Conservation (phyloP, 1,140 invertebrate genomes). For the Drosophila orena region DNA sequence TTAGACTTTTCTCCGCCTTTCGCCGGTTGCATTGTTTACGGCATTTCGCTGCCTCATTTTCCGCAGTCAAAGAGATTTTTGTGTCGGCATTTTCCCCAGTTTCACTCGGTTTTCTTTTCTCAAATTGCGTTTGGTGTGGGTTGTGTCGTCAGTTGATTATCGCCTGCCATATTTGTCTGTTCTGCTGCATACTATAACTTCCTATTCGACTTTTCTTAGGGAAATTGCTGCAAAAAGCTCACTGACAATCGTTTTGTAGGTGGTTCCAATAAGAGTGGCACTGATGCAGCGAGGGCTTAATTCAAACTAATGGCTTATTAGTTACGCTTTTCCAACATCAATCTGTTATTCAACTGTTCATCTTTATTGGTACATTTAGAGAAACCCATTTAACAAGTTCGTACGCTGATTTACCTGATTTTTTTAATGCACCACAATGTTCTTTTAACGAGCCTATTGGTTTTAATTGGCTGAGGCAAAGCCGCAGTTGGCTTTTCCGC, state of each 20-base stretch:
- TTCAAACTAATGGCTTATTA: too few relatives aligned
- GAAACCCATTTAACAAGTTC: too few relatives aligned
- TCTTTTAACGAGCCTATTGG: too few relatives aligned
- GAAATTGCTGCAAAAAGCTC: neutral
- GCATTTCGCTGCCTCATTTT: conserved; percentile 77
- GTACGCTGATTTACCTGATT: too few relatives aligned
- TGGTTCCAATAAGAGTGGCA: too few relatives aligned
- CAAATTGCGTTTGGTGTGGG: conserved; percentile 48
- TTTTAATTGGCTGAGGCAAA: neutral
- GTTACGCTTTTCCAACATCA: too few relatives aligned
- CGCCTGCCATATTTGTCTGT: conserved; percentile 4
- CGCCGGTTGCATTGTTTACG: conserved; percentile 78
- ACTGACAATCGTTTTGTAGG: neutral
- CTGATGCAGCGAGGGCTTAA: too few relatives aligned
- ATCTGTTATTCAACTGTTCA: too few relatives aligned
- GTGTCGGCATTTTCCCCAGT: conserved; percentile 70
- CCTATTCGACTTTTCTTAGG: neutral
- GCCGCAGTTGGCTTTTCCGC: neutral
- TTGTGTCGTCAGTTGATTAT: conserved; percentile 61
- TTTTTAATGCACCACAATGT: too few relatives aligned
- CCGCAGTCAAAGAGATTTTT: conserved; percentile 79
- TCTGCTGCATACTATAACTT: neutral
- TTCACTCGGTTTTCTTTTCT: conserved; percentile 73
- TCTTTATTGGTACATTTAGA: too few relatives aligned
- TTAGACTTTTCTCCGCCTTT: conserved; percentile 70